Conservation (phyloP, 2,113 vertebrate genomes). For the Phyllostomus discolor region DNA sequence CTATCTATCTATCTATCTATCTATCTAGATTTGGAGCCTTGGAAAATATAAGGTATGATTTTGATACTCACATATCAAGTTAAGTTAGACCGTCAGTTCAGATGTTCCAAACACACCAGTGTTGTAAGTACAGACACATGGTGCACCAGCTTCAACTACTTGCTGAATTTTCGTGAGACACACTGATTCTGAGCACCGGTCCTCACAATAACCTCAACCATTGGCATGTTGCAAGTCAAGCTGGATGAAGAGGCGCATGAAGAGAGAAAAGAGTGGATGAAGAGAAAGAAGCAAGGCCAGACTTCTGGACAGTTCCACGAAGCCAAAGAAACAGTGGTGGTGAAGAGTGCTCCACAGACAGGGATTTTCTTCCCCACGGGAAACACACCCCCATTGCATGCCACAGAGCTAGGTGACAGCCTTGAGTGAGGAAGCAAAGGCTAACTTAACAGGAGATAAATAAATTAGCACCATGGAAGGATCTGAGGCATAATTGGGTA, state of each 20-base stretch:
- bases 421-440: not conserved
- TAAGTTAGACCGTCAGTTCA: not conserved
- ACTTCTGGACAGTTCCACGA: not conserved
- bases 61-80: not conserved
- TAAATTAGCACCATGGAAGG: not conserved
- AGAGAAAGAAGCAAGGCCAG: not conserved
- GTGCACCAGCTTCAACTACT: not conserved
- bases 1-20: no score
- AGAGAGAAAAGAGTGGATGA: not conserved
- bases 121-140: accelerated
- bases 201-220: not conserved
- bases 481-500: not conserved
- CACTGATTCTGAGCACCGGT: not conserved
- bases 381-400: accelerated
- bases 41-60: not conserved
- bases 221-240: not conserved
- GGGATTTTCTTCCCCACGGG: not conserved
- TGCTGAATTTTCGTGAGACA: not conserved
- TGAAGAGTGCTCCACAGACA: accelerated
- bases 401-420: not conserved
- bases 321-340: not conserved
- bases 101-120: not conserved
- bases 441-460: not conserved
- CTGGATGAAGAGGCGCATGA: not conserved
- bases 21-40: not conserved